Conservation (phyloP, 2,797 vertebrate genomes). For the Antennarius maculatus region DNA sequence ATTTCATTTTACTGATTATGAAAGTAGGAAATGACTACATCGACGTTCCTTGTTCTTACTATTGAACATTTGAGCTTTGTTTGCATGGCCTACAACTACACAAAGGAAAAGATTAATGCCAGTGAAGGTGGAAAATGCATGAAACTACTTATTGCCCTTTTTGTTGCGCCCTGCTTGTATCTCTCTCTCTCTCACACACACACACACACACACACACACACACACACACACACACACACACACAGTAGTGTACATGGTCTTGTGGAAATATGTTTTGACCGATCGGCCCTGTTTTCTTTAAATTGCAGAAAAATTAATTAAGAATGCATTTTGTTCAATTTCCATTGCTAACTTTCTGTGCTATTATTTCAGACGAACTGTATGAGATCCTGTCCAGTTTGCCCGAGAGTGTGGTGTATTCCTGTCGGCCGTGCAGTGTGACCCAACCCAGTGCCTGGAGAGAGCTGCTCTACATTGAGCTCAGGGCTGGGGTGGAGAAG, state of each 20-base stretch:
- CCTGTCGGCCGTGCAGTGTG: slow-evolving; percentile 88
- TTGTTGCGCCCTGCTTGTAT: neutral
- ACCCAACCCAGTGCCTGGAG: slow-evolving; percentile 86
- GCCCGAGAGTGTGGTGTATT: slow-evolving; percentile 91
- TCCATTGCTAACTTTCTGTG: neutral
- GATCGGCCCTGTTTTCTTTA: no score
- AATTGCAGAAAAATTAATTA: no score
- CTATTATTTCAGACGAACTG: slow-evolving; percentile 84
- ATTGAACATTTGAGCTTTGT: neutral
- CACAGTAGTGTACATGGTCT: neutral
- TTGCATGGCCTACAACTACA: neutral
- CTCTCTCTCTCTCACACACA: neutral
- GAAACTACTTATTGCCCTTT: neutral
- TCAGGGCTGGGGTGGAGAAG: slow-evolving; percentile 87
- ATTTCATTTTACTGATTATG: neutral
- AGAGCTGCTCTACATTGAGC: slow-evolving; percentile 87
- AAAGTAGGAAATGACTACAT: neutral
- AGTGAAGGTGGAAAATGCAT: no score
- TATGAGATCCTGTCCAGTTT: slow-evolving; percentile 93
- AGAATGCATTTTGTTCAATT: neutral
- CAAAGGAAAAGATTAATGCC: neutral
- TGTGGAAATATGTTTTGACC: neutral
- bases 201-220: no score
- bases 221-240: neutral
- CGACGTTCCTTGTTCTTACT: neutral